Evolutionary conservation across 2,113 vertebrate species (phyloP).

Genomic region (Vidua macroura): DNA sequence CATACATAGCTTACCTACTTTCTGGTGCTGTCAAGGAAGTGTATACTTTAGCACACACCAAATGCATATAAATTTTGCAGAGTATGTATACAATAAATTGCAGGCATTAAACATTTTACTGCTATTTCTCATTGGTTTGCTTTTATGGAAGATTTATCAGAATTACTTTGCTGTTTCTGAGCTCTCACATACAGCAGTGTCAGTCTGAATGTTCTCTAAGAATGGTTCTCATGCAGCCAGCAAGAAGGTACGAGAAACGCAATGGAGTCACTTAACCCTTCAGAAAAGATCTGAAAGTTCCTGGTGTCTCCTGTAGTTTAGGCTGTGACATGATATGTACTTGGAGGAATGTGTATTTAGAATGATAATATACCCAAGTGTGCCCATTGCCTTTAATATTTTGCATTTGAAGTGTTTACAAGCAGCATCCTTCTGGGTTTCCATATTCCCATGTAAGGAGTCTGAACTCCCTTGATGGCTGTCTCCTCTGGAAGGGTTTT

Average conservation of each 20-base stretch:
- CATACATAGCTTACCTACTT: conserved; percentile 64
- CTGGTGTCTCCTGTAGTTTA: background rate
- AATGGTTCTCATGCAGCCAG: background rate
- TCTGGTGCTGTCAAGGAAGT: conserved; percentile 72
- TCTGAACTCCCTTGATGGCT: background rate
- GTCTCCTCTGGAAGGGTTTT: background rate
- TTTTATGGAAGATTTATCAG: conserved; percentile 34
- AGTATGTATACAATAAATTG: conserved; percentile 76
- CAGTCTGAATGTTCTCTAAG: background rate
- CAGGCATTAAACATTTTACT: conserved; percentile 74
- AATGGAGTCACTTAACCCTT: background rate
- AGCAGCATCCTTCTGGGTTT: background rate
- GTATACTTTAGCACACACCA: conserved; percentile 70
- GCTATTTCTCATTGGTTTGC: conserved; percentile 69
- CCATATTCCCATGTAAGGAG: background rate
- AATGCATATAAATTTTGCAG: conserved; percentile 68
- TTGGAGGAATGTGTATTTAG: background rate
- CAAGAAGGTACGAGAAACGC: background rate
- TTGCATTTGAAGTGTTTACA: background rate
- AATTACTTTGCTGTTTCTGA: background rate
- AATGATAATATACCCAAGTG: too few relatives aligned
- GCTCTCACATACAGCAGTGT: background rate
- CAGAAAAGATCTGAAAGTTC: background rate
- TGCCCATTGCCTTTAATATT: background rate
- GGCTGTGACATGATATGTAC: background rate